These are phyloP conservation scores for Gymnobelideus leadbeateri DNA, from an alignment of 2,113 vertebrate species.

Conservation along the genomic window DNA sequence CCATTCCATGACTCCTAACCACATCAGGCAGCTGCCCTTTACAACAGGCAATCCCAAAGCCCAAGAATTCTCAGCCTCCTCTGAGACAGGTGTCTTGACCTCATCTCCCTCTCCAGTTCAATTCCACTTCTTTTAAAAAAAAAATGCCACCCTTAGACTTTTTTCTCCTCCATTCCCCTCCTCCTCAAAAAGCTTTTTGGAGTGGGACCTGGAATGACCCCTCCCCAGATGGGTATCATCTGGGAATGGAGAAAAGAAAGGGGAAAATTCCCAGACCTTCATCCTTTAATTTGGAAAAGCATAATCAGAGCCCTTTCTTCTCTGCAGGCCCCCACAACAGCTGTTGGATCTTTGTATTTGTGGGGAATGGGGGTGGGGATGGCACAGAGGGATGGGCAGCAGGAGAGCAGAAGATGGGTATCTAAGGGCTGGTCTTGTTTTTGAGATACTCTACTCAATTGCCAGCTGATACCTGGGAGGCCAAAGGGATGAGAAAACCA, in stretches of 20 bases:
- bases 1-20: neutral
- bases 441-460: slow-evolving; percentile 21
- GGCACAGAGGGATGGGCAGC: neutral
- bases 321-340: neutral
- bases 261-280: neutral
- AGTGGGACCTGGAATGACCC: neutral
- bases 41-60: neutral
- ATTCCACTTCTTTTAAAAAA: neutral
- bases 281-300: neutral
- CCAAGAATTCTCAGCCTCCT: neutral
- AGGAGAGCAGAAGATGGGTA: neutral
- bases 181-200: neutral
- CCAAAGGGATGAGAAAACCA: neutral
- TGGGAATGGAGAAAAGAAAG: neutral
- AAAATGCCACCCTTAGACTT: neutral
- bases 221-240: neutral
- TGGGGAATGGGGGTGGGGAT: fast-evolving
- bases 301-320: neutral
- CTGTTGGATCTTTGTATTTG: neutral
- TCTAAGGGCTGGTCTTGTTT: neutral
- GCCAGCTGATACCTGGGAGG: slow-evolving; percentile 22
- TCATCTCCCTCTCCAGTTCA: neutral
- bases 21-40: neutral
- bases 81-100: neutral
- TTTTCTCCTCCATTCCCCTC: neutral